phyloP scores from a whole-genome alignment of 2,888 invertebrate species.

The Callimorpha dominula region DNA sequence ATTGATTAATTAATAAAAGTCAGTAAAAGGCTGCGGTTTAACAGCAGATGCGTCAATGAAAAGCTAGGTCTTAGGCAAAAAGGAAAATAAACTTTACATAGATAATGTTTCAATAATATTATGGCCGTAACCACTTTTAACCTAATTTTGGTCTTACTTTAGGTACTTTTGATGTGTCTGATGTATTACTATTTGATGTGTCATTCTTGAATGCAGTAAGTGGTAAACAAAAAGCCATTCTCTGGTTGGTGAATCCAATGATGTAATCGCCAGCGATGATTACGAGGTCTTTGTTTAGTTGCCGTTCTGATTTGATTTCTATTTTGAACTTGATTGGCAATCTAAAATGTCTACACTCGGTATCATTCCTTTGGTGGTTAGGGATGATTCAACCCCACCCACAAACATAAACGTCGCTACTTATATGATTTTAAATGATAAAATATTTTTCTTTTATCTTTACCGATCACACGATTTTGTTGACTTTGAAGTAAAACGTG shows the following conservation, averaged over 20 bases:
- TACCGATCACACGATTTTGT: not conserved
- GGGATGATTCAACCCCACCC: too few species aligned
- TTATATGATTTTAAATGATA: not conserved
- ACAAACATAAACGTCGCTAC: not conserved
- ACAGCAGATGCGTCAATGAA: conserved; percentile 14
- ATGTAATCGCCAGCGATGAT: not conserved
- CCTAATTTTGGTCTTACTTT: not conserved
- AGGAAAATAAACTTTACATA: not conserved
- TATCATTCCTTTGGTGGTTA: too few species aligned
- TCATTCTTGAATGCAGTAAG: not conserved
- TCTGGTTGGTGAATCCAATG: not conserved
- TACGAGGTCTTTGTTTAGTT: not conserved
- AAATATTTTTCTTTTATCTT: not conserved
- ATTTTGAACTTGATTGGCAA: not conserved
- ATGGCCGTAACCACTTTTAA: not conserved
- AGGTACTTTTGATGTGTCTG: not conserved
- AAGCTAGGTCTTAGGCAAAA: not conserved
- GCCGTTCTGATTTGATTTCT: not conserved
- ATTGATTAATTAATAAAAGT: conserved; percentile 7
- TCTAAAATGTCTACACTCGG: too few species aligned
- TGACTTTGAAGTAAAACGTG: not conserved
- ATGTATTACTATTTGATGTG: conserved; percentile 1
- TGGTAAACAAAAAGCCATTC: not conserved
- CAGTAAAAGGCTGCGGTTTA: conserved; percentile 2
- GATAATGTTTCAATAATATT: not conserved